Evolutionary conservation across 2,797 vertebrate genomes (phyloP).

Genomic region (Rhinatrema bivittatum): DNA sequence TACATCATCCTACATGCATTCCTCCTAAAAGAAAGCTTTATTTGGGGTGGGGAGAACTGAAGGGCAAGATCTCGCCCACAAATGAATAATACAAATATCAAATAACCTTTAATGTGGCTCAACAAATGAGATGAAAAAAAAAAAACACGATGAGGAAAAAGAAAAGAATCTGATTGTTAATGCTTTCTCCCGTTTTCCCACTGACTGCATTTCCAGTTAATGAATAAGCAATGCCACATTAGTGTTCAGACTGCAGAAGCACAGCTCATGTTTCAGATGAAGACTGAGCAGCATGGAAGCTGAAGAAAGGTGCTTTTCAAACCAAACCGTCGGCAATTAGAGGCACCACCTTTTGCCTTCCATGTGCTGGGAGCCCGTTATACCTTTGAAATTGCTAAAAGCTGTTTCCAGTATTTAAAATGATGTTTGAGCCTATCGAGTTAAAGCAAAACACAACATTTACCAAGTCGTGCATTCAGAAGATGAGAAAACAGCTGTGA

Average conservation of each 20-base stretch:
- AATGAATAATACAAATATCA: constrained; percentile 18
- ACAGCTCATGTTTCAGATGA: constrained; percentile 27
- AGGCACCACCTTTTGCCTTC: neutral
- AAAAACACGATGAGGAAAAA: neutral
- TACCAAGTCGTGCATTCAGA: neutral
- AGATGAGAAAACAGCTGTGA: no score
- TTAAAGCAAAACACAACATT: constrained; percentile 11
- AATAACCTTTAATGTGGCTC: constrained; percentile 9
- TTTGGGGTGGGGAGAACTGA: neutral
- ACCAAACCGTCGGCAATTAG: constrained; percentile 1
- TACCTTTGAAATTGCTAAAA: neutral
- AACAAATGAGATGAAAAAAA: constrained; percentile 2
- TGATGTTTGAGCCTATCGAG: neutral
- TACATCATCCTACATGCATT: no score
- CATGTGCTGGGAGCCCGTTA: neutral
- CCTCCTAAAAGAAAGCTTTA: neutral
- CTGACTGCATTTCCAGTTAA: constrained; percentile 7
- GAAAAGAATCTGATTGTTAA: no score
- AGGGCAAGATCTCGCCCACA: neutral
- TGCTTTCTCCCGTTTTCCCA: constrained; percentile 19
- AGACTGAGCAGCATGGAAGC: constrained; percentile 3
- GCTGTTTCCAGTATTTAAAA: constrained; percentile 7
- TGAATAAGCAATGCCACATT: neutral
- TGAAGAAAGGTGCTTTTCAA: constrained; percentile 24
- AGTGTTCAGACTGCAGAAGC: constrained; percentile 12